Conservation (phyloP, 2,113 vertebrate species). For the Spermophilus dauricus region DNA sequence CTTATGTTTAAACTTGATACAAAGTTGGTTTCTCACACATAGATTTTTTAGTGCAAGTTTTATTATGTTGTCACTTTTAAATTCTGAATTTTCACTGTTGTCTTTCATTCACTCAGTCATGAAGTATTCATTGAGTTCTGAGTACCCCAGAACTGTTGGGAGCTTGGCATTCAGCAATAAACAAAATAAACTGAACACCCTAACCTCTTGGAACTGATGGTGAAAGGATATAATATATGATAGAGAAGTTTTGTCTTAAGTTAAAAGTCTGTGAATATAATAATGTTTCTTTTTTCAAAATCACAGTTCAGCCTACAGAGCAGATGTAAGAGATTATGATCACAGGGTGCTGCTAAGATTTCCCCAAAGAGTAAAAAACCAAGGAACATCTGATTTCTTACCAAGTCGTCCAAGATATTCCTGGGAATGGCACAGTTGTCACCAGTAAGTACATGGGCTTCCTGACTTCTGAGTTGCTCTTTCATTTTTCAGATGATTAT, state of each 20-base stretch:
- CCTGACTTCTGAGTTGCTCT: constrained; percentile 61
- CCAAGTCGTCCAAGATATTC: constrained; percentile 96
- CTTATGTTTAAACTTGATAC: neutral
- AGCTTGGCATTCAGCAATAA: neutral
- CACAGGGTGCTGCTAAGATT: constrained; percentile 96
- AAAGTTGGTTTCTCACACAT: neutral
- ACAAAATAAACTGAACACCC: neutral
- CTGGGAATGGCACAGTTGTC: constrained; percentile 99
- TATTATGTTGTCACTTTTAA: neutral
- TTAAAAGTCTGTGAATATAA: neutral
- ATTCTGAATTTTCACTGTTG: neutral
- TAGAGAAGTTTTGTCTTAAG: constrained; percentile 41
- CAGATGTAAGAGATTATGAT: constrained; percentile 94
- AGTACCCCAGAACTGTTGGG: neutral
- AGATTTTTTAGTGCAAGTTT: neutral
- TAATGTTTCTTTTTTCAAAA: constrained; percentile 60
- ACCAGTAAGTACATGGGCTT: constrained; percentile 92
- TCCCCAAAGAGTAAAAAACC: constrained; percentile 98
- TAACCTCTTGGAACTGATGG: neutral
- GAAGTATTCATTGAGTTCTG: neutral
- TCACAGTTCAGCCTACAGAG: constrained; percentile 92
- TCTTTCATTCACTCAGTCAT: neutral
- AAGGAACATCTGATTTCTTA: constrained; percentile 97
- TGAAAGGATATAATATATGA: too few species aligned
- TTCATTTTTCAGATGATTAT: constrained; percentile 47